Base-by-base conservation (phyloP, 2,888 invertebrate genomes). In the Opisthograptis luteolata region DNA sequence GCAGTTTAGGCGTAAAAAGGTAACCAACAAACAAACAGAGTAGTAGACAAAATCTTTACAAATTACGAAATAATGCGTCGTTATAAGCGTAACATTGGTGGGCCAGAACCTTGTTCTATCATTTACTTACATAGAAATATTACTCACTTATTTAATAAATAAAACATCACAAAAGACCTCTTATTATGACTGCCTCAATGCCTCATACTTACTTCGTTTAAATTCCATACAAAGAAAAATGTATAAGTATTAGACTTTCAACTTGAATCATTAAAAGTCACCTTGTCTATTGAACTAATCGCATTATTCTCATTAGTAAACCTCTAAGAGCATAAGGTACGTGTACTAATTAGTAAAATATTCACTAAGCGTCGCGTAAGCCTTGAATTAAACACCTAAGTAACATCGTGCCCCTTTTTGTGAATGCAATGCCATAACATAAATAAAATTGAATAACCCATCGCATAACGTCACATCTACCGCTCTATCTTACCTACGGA, bases 361-460 rank as follows among this genome's bases (percentile, higher is more conserved):
- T 50, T 40, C 13, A 40, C 9, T 30, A 22, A 50, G 15, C 13
- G 17, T 17, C 20, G 34, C 30, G 6, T 9, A 36, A 39, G 7
- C 42, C 37, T 40, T 44, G 44, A 44, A 40, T 39, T 44, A 24
- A 30, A 35, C 35, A 44, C 34, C 20, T 39, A 39, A 14, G 20
- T 41, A 36, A 32, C 25, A 42, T 37, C 19, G 4, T 36, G 32
- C 31, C 13, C 37, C 27, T 43, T 40, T 41, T 41, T 31, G 22
- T n/a, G 41, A 28, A 42, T 48, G 47, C 19, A 31, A 47, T 47
- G 27, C 34, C 47, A 40, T 41, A n/a, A n/a, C n/a, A n/a, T n/a
- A n/a, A n/a, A n/a, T n/a, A n/a, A n/a, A n/a, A n/a, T n/a, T n/a
- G 46, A 46, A 32, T 46, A 40, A 40, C 20, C 39, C 27, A 47